A percentile compares a stretch with the other conserved stretches of the same genome.
Conservation (phyloP, 2,113 vertebrate genomes). For the Acinonyx jubatus region DNA sequence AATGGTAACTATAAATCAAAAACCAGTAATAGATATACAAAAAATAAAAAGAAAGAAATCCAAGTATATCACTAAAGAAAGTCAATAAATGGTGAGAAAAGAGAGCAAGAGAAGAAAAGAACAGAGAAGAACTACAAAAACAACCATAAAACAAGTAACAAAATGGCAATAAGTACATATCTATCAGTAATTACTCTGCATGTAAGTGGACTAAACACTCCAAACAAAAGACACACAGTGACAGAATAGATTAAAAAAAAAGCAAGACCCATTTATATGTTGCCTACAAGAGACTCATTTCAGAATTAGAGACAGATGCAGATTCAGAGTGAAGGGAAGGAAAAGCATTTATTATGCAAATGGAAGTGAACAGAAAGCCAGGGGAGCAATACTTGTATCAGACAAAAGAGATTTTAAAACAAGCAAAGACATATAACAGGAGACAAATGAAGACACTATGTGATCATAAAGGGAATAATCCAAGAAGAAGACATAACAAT, state of each 20-base stretch:
- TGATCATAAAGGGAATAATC: neutral
- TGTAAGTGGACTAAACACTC: too few species aligned
- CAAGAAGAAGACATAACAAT: neutral
- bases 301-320: neutral
- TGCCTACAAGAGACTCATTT: neutral
- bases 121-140: too few species aligned
- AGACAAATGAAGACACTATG: neutral
- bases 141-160: too few species aligned
- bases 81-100: too few species aligned
- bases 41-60: too few species aligned
- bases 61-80: too few species aligned
- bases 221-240: neutral
- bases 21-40: neutral
- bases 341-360: neutral
- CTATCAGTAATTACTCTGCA: too few species aligned
- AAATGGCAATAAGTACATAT: too few species aligned
- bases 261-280: neutral
- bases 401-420: neutral
- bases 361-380: neutral
- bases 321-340: neutral
- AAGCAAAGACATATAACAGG: neutral
- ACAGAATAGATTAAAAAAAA: neutral
- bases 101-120: too few species aligned
- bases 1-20: too few species aligned
- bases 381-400: neutral